Base-by-base conservation (phyloP, 1,140 invertebrate species). In the Bombus pyrosoma region DNA sequence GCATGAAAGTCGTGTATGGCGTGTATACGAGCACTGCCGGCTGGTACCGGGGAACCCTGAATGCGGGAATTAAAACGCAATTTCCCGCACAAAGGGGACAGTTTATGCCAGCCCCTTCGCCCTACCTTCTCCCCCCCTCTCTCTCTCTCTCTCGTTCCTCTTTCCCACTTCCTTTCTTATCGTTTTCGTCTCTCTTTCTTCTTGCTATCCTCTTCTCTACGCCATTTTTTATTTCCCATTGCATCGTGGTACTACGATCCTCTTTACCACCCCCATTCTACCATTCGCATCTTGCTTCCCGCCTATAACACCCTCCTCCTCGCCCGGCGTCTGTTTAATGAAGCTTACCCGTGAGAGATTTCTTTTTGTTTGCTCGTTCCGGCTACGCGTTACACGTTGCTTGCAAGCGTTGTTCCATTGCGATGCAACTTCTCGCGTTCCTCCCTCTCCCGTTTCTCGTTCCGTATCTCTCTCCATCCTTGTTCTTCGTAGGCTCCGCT, bases 31-130 rank as follows among this genome's bases (percentile, higher is more conserved):
- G 89, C 80, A 88, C 83, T 83, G 86, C 69, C 87, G 90, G 83
- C 87, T 87, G 88, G 83, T 87, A 89, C 83, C 91, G 78, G 81
- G 87, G 73, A 64, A 25, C 59, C 86, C 90, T 94, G 94, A 95
- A 95, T 94, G 93, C 93, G 91, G 89, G 94, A 95, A 95, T 95
- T 95, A 95, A 95, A 95, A 95, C 94, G 94, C 94, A 95, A 95
- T 95, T 95, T 94, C 91, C 92, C 91, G 87, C 91, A 94, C 94
- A 95, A 95, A 95, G 94, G 92, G 91, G 93, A 94, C 93, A 94
- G 94, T 95, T 95, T 94, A 94, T 93, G 93, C 93, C 89, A 88
- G 91, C 86, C 91, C 91, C 91, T 87, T 86, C 85, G 68, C 37
- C 43, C 43, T 18, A 53, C 39, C 57, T 34, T 75, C 64, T 59